A percentile compares a stretch with the other conserved stretches of the same genome.
Evolutionary conservation across 92 coral and sea anemone species (phyloP).

Genomic region (Nematostella vectensis): DNA sequence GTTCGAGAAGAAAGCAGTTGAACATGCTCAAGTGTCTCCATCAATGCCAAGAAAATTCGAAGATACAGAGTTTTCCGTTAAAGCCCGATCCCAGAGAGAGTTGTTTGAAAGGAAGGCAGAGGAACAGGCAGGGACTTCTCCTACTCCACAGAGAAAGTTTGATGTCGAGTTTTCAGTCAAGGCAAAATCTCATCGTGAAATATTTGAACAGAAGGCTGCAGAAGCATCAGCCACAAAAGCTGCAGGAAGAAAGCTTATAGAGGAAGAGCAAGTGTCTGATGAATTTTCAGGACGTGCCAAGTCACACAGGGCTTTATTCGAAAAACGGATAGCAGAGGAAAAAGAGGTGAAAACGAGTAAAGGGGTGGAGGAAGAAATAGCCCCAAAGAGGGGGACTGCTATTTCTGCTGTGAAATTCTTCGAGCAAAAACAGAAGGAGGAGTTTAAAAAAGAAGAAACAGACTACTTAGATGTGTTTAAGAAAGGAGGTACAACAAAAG

Average conservation of each 20-base stretch:
- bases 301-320: slow-evolving; percentile 67
- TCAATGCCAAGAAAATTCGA: slow-evolving; percentile 57
- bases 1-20: slow-evolving; percentile 67
- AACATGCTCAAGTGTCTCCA: slow-evolving; percentile 57
- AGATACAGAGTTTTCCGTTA: slow-evolving; percentile 57
- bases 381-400: slow-evolving; percentile 38
- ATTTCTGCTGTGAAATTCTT: slow-evolving; percentile 29
- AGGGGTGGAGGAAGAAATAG: slow-evolving; percentile 44
- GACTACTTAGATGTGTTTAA: slow-evolving; percentile 22
- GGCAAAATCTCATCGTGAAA: slow-evolving; percentile 47
- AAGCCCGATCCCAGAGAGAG: slow-evolving; percentile 51
- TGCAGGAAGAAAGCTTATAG: slow-evolving; percentile 40
- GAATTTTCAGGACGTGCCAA: slow-evolving; percentile 51
- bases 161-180: slow-evolving; percentile 48
- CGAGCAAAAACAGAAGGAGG: slow-evolving; percentile 40
- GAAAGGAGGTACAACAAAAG: slow-evolving; percentile 3
- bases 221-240: slow-evolving; percentile 38
- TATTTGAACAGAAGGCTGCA: slow-evolving; percentile 50
- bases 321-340: slow-evolving; percentile 63
- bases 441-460: slow-evolving; percentile 13
- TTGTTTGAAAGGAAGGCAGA: slow-evolving; percentile 58
- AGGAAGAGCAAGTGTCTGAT: slow-evolving; percentile 32
- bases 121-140: slow-evolving; percentile 41
- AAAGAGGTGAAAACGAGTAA: slow-evolving; percentile 40
- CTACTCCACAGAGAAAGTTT: slow-evolving; percentile 34